A percentile compares a stretch with the other conserved stretches of the same genome.
phyloP scores from a whole-genome alignment of 2,888 invertebrate genomes.

The Pollenia labialis region DNA sequence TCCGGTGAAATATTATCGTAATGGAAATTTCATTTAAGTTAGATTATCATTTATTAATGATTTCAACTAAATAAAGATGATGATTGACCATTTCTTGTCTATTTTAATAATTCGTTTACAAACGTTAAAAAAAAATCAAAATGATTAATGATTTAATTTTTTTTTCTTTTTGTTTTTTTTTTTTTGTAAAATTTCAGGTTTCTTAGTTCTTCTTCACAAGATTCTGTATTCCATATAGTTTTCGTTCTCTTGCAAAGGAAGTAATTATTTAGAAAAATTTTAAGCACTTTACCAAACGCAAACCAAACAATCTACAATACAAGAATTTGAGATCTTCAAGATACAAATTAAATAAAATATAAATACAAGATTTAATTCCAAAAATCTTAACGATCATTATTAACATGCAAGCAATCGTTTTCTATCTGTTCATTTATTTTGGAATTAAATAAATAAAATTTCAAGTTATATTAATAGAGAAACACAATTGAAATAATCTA shows the following conservation, averaged over 20 bases:
- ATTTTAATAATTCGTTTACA: neutral
- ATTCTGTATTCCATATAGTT: too few species aligned
- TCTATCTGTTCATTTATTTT: neutral
- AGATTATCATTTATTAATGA: slow-evolving; percentile 7
- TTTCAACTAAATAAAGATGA: neutral
- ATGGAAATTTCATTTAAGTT: too few species aligned
- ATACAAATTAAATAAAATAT: slow-evolving; percentile 6
- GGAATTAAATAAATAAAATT: neutral
- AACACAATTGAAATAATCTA: neutral
- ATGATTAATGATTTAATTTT: slow-evolving; percentile 43
- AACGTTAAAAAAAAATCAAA: neutral
- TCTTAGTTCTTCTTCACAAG: neutral
- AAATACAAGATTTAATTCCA: neutral
- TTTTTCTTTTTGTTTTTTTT: neutral
- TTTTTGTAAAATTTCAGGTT: slow-evolving; percentile 1
- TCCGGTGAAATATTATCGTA: too few species aligned
- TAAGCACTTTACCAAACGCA: neutral
- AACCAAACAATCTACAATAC: neutral
- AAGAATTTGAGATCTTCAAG: neutral
- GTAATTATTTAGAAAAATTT: slow-evolving; percentile 28
- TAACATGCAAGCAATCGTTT: slow-evolving; percentile 28
- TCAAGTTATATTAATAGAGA: neutral
- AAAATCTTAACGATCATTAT: neutral
- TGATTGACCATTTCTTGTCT: neutral
- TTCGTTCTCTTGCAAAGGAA: slow-evolving; percentile 8